Evolutionary conservation across 2,113 vertebrate genomes (phyloP), one percentile per base, ranked within the genome.

Genomic region (Melanerpes aurifrons): DNA sequence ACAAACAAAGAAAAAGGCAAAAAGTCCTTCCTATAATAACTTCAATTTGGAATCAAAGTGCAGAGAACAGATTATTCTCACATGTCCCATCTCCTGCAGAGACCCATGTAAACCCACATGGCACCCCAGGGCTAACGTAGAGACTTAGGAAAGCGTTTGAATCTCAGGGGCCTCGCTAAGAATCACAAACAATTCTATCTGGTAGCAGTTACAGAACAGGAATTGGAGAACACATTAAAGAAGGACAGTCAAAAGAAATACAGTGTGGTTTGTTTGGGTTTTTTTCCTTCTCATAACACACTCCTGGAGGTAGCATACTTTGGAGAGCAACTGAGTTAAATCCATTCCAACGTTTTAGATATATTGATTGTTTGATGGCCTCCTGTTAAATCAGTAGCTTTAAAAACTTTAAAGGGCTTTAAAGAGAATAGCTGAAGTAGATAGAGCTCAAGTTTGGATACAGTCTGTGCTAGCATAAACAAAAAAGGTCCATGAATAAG

Each of bases 31-130:
- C 22, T 58, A 40, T 54, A 71, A 89, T 81, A 50, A 75, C 37
- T 54, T 81, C 31, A 78, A 94, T 86, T 78, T 72, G 56, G 58
- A 86, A 85, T 75, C 32, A 92, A 94, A 92, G 90, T 50, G n/a
- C 29, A 90, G 58, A 56, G n/a, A 80, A 48, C 15, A 59, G 66
- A 81, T 88, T 81, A 75, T 50, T 86, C 58, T 74, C 57, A 63
- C 35, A 53, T 47, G 50, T 24, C 45, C 19, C 61, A 74, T 18
- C 25, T 91, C 76, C 73, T 54, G 73, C 82, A 94, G 76, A 91
- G 80, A 83, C 50, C 58, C 62, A 9, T 20, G n/a, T 32, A 82
- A 86, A 83, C 37, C 14, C 2, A 0, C 2, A 0, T 2, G 1
- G 32, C 45, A 68, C 61, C 78, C 75, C 45, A 56, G 75, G 80